These are phyloP conservation scores for Choloepus hoffmanni DNA, from an alignment of 2,113 vertebrate species.

Conservation along the genomic window DNA sequence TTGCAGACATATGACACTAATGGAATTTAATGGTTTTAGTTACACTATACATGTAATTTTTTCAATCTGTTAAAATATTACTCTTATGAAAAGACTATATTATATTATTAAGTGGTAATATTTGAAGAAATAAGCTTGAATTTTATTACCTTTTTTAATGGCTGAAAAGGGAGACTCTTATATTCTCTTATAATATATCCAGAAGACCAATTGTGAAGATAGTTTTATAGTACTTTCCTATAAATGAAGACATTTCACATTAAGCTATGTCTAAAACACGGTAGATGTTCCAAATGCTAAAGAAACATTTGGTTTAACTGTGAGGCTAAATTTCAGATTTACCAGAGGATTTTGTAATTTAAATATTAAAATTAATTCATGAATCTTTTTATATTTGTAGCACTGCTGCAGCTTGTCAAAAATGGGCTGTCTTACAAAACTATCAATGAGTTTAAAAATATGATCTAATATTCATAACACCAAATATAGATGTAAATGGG, in stretches of 20 bases:
- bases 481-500: slow-evolving; percentile 80
- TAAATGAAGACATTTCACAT: slow-evolving; percentile 67
- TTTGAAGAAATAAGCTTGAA: slow-evolving; percentile 27
- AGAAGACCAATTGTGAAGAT: slow-evolving; percentile 73
- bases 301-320: slow-evolving; percentile 78
- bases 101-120: neutral
- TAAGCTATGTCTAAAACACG: slow-evolving; percentile 69
- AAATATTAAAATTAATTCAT: slow-evolving; percentile 87
- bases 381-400: slow-evolving; percentile 86
- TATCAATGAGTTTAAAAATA: slow-evolving; percentile 82
- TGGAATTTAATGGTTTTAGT: slow-evolving; percentile 15
- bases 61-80: slow-evolving; percentile 30
- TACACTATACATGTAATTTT: neutral
- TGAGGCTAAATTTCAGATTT: slow-evolving; percentile 73
- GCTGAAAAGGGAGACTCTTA: slow-evolving; percentile 42
- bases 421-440: slow-evolving; percentile 71
- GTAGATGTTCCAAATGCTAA: slow-evolving; percentile 71
- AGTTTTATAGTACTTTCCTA: slow-evolving; percentile 69
- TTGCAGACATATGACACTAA: neutral
- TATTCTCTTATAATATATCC: slow-evolving; percentile 62
- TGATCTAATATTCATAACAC: slow-evolving; percentile 83
- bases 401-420: slow-evolving; percentile 82
- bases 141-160: slow-evolving; percentile 35
- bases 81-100: neutral
- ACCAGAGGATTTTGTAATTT: slow-evolving; percentile 83